Evolutionary conservation across 2,797 vertebrate genomes (phyloP), one percentile per base, ranked within the genome.

Genomic region (Argya squamiceps): DNA sequence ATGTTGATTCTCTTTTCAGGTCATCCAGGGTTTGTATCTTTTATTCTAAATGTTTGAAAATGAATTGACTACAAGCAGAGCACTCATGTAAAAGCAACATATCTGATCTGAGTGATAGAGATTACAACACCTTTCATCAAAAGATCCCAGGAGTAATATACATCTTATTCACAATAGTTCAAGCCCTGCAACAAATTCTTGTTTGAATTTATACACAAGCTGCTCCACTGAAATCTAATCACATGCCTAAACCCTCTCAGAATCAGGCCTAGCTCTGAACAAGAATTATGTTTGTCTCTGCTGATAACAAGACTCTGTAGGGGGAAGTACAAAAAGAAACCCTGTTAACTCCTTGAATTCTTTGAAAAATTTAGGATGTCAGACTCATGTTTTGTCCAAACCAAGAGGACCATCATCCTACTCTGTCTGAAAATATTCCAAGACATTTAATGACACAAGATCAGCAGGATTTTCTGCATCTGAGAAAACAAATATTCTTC

Each of bases 71-170:
- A 68, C 84, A 84, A 78, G 76, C 23, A 37, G 63, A 78, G 70
- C 52, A 78, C 65, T 95, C 85, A 15, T 52, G 74, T 78, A 84
- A 91, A 92, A 93, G 70, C 79, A 94, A 73, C 2, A 1, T 52
- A 86, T 81, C 82, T 88, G 73, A 73, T 88, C 53, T 17, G 67
- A 96, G 37, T 44, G 71, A 86, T 89, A 63, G 30, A 81, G 94
- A 95, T 92, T 93, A 92, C 68, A 91, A 1, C 59, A 75, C 89
- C 55, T 93, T 93, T 94, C 83, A 76, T 86, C 47, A 49, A 60
- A 86, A 88, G 65, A 76, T 86, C 91, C 80, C 88, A 76, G 37
- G 49, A 43, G 73, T 94, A 69, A 55, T 67, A 41, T 50, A 56
- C 47, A 92, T 92, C 73, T 78, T 89, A 78, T 29, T 93, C 92